phyloP scores from a whole-genome alignment of 2,888 invertebrate species.

The Marasmarcha lunaedactyla region DNA sequence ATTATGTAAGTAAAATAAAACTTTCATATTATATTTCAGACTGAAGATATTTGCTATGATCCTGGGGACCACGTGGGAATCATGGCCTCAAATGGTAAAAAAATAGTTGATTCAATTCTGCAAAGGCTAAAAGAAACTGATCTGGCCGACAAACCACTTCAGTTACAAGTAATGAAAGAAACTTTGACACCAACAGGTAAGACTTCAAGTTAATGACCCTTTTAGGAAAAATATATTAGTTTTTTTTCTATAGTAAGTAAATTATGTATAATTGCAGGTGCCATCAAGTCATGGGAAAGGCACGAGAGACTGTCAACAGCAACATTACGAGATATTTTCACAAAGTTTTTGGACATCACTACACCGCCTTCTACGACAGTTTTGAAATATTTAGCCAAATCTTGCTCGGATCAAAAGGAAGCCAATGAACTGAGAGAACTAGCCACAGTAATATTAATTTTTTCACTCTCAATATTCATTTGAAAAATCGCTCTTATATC shows the following conservation, averaged over 20 bases:
- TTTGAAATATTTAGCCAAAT: conserved; percentile 82
- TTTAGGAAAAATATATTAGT: too few relatives aligned
- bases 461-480: too few relatives aligned
- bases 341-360: conserved; percentile 89
- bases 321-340: conserved; percentile 78
- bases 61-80: conserved; percentile 96
- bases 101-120: conserved; percentile 84
- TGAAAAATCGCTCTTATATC: too few relatives aligned
- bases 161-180: conserved; percentile 85
- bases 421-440: conserved; percentile 76
- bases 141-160: conserved; percentile 76
- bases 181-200: conserved; percentile 86
- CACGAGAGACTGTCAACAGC: conserved; percentile 85
- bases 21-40: conserved; percentile 34
- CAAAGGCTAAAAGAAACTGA: conserved; percentile 75
- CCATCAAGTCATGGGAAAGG: conserved; percentile 85
- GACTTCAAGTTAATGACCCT: conserved; percentile 1
- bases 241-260: neutral
- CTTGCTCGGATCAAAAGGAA: conserved; percentile 80
- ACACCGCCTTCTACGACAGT: conserved; percentile 90
- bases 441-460: conserved; percentile 59
- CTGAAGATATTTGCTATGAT: conserved; percentile 73
- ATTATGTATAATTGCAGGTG: conserved; percentile 63
- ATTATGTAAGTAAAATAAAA: neutral
- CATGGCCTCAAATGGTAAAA: conserved; percentile 83